These are phyloP conservation scores for Megalops cyprinoides DNA, from an alignment of 2,797 vertebrate species.

Conservation along the genomic window DNA sequence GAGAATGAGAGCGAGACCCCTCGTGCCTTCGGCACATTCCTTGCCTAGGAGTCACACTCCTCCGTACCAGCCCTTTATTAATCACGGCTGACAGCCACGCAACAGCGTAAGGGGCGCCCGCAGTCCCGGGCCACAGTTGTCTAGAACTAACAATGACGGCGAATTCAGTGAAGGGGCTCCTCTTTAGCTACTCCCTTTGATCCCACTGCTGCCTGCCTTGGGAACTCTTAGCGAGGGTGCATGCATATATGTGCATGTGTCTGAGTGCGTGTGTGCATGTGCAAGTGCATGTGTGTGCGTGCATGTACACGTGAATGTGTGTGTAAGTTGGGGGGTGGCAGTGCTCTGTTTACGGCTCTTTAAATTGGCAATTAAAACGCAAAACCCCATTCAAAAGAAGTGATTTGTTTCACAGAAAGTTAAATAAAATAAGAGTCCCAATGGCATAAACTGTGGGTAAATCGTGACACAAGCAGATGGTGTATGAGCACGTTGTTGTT, in stretches of 20 bases:
- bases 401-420: background rate
- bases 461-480: background rate
- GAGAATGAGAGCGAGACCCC: too few relatives aligned
- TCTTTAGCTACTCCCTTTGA: slow-evolving; percentile 3
- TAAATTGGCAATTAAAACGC: background rate
- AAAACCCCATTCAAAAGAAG: background rate
- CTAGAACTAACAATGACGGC: background rate
- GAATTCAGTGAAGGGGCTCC: background rate
- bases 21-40: too few relatives aligned
- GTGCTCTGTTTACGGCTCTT: background rate
- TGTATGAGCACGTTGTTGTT: background rate
- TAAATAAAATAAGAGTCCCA: background rate
- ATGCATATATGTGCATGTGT: too few relatives aligned
- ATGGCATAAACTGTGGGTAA: background rate
- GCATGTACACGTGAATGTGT: too few relatives aligned
- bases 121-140: background rate
- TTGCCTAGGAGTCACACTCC: background rate
- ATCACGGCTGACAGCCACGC: slow-evolving; percentile 7
- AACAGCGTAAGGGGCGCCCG: background rate
- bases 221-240: background rate
- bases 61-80: background rate
- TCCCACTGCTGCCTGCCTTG: background rate
- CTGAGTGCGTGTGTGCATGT: too few relatives aligned
- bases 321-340: background rate
- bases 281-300: too few relatives aligned